Evolutionary conservation across 2,888 invertebrate species (phyloP), one percentile per base, ranked within the genome.

Genomic region (Pachycephus smyrnensis): DNA sequence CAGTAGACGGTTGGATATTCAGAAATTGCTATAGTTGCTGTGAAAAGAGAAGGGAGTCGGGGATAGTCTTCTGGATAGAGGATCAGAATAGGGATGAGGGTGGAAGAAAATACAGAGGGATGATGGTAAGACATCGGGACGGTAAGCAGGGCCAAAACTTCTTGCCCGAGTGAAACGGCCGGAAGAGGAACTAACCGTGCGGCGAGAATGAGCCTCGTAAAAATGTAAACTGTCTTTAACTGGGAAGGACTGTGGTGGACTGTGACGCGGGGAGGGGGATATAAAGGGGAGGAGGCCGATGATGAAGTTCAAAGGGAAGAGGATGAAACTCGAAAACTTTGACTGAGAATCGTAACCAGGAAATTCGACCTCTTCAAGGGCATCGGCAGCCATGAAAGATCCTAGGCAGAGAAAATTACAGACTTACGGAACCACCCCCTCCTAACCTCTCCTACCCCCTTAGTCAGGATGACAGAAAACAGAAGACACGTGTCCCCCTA

Each of bases 191-290:
- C 73, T 78, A 78, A 78, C 78, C 76, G 78, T 78, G 78, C 73
- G 78, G 75, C 75, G 78, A 78, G 75, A 78, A 78, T 78, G 71
- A 76, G 73, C 33, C 40, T 78, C 76, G 73, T 78, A 78, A 78
- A 78, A 78, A 76, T 78, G 73, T 78, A 73, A 78, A 76, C 78
- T 78, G 69, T 76, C 73, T 35, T 55, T 73, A 68, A 68, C 73
- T 12, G 71, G 71, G 32, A 3, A 33, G 30, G 9, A 6, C 23
- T 23, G 55, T 23, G 55, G 55, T 55, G 55, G 23, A 23, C 55
- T 23, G 55, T 23, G 2, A 23, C 55, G 23, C 1, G 1, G 9
- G 23, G 40, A 1, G 9, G 23, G 40, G 55, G 55, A 9, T 0
- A 36, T 1, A 15, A 55, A 23, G 23, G 1, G 40, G 40, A 15